These are phyloP conservation scores for Coenobita brevimanus DNA, from an alignment of 1,140 invertebrate species.

Conservation along the genomic window DNA sequence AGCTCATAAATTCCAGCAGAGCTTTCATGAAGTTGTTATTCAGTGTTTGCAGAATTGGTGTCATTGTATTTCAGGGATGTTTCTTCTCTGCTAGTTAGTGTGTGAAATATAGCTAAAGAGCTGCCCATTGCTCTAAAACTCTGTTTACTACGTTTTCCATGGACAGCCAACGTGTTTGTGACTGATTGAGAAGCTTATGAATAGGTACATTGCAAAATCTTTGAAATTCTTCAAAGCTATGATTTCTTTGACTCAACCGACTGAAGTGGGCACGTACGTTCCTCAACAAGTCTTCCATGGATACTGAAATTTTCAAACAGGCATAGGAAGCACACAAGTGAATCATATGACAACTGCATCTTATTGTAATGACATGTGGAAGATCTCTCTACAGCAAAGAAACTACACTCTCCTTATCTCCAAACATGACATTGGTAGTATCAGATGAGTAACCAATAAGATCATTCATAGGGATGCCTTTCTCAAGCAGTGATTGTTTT, in stretches of 20 bases:
- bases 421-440: no score
- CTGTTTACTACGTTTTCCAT: slow-evolving; percentile 18
- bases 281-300: slow-evolving; percentile 8
- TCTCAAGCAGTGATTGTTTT: neutral
- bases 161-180: slow-evolving; percentile 36
- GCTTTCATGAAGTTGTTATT: slow-evolving; percentile 24
- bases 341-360: no score
- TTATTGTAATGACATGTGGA: no score
- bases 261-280: slow-evolving; percentile 31
- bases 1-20: slow-evolving; percentile 45
- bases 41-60: slow-evolving; percentile 20
- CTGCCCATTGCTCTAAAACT: no score
- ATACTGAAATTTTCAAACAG: slow-evolving; percentile 31
- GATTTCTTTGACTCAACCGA: slow-evolving; percentile 24
- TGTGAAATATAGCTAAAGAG: slow-evolving; percentile 31
- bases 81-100: slow-evolving; percentile 19
- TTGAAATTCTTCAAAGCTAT: slow-evolving; percentile 19
- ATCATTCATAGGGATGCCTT: slow-evolving; percentile 23
- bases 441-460: slow-evolving; percentile 37
- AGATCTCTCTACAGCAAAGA: slow-evolving; percentile 9
- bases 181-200: slow-evolving; percentile 18
- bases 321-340: slow-evolving; percentile 34
- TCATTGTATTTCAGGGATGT: slow-evolving; percentile 19
- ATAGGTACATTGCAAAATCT: slow-evolving; percentile 25
- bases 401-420: slow-evolving; percentile 34